Percentiles rank a stretch among this genome's conserved stretches.
These are phyloP conservation scores for Thumatha senex DNA, from an alignment of 2,888 invertebrate species.

Conservation along the genomic window DNA sequence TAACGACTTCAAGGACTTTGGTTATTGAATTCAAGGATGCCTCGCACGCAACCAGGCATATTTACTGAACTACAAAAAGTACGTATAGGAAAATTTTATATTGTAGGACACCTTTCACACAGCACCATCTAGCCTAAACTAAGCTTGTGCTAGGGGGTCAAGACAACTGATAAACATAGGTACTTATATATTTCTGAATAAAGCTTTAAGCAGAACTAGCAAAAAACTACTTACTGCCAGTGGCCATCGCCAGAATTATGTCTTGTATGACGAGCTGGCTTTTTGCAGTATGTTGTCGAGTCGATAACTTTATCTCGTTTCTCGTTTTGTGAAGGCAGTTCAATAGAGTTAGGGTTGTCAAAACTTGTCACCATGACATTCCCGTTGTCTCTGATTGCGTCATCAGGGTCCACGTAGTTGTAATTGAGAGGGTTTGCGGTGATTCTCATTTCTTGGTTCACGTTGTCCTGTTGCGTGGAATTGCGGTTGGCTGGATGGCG, in stretches of 20 bases:
- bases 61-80: too few species aligned
- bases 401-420: constrained; percentile 87
- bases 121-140: too few species aligned
- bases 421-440: constrained; percentile 90
- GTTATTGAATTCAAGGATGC: too few species aligned
- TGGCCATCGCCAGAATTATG: constrained; percentile 71
- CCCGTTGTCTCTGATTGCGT: constrained; percentile 80
- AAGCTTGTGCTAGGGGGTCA: too few species aligned
- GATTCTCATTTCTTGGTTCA: constrained; percentile 86
- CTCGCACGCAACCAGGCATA: too few species aligned
- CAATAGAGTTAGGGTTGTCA: constrained; percentile 89
- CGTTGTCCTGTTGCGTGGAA: constrained; percentile 64
- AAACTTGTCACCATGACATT: constrained; percentile 86
- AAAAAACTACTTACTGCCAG: constrained; percentile 75
- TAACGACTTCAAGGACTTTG: too few species aligned
- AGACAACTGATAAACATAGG: too few species aligned
- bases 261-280: constrained; percentile 66
- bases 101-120: too few species aligned
- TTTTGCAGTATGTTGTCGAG: constrained; percentile 89
- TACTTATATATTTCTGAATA: too few species aligned
- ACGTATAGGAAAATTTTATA: too few species aligned
- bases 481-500: constrained; percentile 71
- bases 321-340: constrained; percentile 83
- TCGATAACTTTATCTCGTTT: constrained; percentile 78
- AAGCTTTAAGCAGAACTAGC: constrained; percentile 13